Percentiles rank a stretch among this genome's conserved stretches.
Evolutionary conservation across 2,113 vertebrate genomes (phyloP).

Genomic region (cat (Felis catus)): DNA sequence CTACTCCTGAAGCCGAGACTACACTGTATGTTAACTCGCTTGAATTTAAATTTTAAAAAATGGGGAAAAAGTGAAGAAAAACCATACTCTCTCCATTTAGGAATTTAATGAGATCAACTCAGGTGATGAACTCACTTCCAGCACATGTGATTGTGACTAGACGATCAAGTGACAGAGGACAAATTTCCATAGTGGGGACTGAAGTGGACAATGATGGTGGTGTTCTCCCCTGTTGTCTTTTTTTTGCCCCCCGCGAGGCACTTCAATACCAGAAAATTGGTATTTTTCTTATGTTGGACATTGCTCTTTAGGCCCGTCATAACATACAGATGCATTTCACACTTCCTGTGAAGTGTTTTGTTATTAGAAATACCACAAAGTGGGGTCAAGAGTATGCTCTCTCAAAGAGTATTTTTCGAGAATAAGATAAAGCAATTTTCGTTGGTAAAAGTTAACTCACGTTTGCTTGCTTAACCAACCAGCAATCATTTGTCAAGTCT

Average conservation of each 20-base stretch:
- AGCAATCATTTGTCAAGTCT: background rate
- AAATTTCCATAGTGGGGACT: background rate
- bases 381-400: background rate
- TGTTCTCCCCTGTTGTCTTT: background rate
- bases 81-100: background rate
- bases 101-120: conserved; percentile 9
- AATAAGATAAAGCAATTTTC: conserved; percentile 18
- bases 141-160: background rate
- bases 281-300: background rate
- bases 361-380: conserved; percentile 23
- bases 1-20: no score
- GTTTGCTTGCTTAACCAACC: conserved; percentile 16
- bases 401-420: background rate
- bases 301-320: background rate
- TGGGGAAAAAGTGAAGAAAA: background rate
- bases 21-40: no score
- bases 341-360: background rate
- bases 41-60: no score
- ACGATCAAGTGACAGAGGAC: background rate
- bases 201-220: background rate
- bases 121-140: background rate
- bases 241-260: background rate
- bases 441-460: conserved; percentile 20
- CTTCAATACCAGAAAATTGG: background rate
- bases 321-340: background rate